phyloP scores from a whole-genome alignment of 1,140 invertebrate species.

The Sarcophaga bullata region DNA sequence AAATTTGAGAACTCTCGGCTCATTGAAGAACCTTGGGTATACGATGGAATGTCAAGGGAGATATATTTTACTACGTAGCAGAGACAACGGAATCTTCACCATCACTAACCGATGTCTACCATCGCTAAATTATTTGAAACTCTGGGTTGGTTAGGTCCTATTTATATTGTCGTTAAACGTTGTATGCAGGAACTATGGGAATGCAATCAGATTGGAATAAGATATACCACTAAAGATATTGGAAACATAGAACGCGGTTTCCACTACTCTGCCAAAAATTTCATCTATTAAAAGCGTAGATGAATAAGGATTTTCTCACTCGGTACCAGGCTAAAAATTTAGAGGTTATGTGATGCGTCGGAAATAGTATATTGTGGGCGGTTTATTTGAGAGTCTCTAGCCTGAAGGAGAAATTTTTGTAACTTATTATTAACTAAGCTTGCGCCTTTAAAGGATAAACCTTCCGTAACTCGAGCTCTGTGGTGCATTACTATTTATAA shows the following conservation, averaged over 20 bases:
- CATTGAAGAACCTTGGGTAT: neutral
- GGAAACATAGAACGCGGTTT: no score
- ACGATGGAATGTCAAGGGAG: neutral
- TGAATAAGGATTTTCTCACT: no score
- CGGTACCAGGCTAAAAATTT: no score
- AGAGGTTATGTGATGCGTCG: neutral
- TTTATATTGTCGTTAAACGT: neutral
- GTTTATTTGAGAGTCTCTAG: neutral
- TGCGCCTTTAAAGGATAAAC: neutral
- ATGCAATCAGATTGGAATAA: no score
- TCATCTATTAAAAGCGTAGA: no score
- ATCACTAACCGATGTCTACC: neutral
- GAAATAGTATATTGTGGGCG: neutral
- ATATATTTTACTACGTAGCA: neutral
- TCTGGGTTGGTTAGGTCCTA: conserved; percentile 5
- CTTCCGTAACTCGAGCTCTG: neutral
- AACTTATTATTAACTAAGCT: neutral
- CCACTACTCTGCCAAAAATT: no score
- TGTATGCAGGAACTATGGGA: neutral
- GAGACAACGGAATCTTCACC: neutral
- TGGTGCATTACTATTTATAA: no score
- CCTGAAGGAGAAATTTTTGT: neutral
- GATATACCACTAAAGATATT: no score
- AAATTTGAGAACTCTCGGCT: neutral
- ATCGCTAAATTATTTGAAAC: neutral